These are phyloP conservation scores for Phymatocera aterrima DNA, from an alignment of 2,888 invertebrate species.

Conservation along the genomic window DNA sequence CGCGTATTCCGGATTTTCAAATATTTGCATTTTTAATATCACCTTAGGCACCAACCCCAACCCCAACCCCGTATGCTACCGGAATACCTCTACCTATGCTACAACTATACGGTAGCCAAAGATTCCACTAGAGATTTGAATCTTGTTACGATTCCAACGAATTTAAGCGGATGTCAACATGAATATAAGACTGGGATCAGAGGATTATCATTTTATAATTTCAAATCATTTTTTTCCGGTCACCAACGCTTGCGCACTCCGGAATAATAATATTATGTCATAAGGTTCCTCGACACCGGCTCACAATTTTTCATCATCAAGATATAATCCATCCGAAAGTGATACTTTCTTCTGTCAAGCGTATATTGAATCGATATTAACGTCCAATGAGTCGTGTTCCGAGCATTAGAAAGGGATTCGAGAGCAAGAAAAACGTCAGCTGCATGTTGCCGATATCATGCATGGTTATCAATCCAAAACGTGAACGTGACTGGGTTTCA, in stretches of 20 bases:
- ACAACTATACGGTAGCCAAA: constrained; percentile 21
- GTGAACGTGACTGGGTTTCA: too few relatives aligned
- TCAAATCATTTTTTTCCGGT: background rate
- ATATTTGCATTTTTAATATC: constrained; percentile 62
- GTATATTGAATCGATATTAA: too few relatives aligned
- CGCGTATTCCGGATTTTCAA: constrained; percentile 55
- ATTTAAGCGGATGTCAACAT: constrained; percentile 49
- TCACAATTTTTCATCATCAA: too few relatives aligned
- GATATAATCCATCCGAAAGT: too few relatives aligned
- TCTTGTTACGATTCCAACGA: constrained; percentile 52
- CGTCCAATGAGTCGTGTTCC: too few relatives aligned
- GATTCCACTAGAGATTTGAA: constrained; percentile 56
- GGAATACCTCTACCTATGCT: constrained; percentile 1
- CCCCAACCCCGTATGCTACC: constrained; percentile 36
- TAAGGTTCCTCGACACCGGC: background rate
- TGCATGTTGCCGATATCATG: background rate
- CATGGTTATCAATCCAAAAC: background rate
- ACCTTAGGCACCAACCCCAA: constrained; percentile 46
- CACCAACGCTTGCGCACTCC: background rate
- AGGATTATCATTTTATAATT: constrained; percentile 36
- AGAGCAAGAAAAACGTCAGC: background rate
- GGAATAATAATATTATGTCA: background rate
- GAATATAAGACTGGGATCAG: constrained; percentile 38
- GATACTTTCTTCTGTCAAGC: too few relatives aligned
- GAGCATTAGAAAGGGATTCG: too few relatives aligned